Percentiles rank a stretch among this genome's conserved stretches.
phyloP scores from a whole-genome alignment of 2,113 vertebrate species.

The Ailuropoda melanoleuca region DNA sequence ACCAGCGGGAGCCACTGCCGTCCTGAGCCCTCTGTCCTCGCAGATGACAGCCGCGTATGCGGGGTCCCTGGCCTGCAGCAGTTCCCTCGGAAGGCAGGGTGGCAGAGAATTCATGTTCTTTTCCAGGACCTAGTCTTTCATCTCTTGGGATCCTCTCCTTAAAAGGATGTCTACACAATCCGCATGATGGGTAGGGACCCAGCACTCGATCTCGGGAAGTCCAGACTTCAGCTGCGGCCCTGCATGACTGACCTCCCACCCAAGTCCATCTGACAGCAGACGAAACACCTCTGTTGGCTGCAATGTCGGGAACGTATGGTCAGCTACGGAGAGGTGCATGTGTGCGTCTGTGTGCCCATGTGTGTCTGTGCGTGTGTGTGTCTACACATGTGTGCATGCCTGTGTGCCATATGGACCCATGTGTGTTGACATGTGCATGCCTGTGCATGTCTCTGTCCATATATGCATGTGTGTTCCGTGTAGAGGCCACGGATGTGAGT shows the following conservation, averaged over 20 bases:
- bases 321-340: not conserved
- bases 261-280: rapidly evolving
- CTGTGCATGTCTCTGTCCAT: not conserved
- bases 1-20: slow-evolving; percentile 42
- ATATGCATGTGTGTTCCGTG: not conserved
- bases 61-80: slow-evolving; percentile 53
- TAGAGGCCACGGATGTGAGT: not conserved
- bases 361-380: too few relatives aligned
- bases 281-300: not conserved
- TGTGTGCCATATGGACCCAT: rapidly evolving
- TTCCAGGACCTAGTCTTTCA: slow-evolving; percentile 41
- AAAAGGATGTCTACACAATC: slow-evolving; percentile 24
- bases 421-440: too few relatives aligned
- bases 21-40: slow-evolving; percentile 75
- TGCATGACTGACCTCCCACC: not conserved
- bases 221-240: slow-evolving; percentile 23
- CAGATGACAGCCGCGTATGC: slow-evolving; percentile 66
- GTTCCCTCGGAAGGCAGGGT: slow-evolving; percentile 16
- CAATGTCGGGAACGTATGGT: not conserved
- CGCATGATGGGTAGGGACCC: slow-evolving; percentile 63
- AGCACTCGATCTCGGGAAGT: slow-evolving; percentile 20
- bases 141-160: slow-evolving; percentile 54
- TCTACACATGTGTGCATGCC: too few relatives aligned
- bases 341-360: not conserved
- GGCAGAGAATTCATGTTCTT: not conserved